Evolutionary conservation across 2,888 invertebrate genomes (phyloP).

Genomic region (Mythimna impura): DNA sequence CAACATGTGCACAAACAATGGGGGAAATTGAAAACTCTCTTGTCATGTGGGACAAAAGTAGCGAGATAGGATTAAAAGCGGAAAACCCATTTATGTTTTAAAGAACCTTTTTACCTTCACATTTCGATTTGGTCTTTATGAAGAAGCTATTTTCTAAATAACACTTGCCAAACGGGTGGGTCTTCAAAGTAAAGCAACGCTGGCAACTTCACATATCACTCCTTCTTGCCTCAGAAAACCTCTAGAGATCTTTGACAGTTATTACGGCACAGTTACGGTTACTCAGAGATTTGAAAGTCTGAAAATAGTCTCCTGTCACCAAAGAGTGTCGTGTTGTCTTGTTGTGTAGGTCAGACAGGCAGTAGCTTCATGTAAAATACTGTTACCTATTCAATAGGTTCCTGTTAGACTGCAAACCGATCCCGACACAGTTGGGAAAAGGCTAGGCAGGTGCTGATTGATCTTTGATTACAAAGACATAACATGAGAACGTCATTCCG

Average conservation of each 20-base stretch:
- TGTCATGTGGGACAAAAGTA: neutral
- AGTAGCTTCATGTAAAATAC: no score
- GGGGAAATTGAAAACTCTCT: slow-evolving; percentile 1
- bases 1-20: slow-evolving; percentile 1
- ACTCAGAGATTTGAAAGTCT: no score
- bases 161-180: no score
- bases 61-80: slow-evolving; percentile 1
- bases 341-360: no score
- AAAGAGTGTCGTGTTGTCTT: no score
- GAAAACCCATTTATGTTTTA: slow-evolving; percentile 1
- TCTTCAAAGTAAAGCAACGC: no score
- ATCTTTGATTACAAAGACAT: slow-evolving; percentile 12
- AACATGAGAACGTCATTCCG: neutral
- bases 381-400: neutral
- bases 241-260: no score
- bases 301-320: no score
- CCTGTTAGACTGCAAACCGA: neutral
- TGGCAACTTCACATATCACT: no score
- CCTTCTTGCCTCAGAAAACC: no score
- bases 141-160: no score
- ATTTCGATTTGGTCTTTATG: slow-evolving; percentile 2
- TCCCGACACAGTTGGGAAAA: neutral
- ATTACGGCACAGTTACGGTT: no score
- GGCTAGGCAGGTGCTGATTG: neutral
- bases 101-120: neutral